Evolutionary conservation across 2,113 vertebrate genomes (phyloP), one percentile per base, ranked within the genome.

Genomic region (Caranx melampygus): DNA sequence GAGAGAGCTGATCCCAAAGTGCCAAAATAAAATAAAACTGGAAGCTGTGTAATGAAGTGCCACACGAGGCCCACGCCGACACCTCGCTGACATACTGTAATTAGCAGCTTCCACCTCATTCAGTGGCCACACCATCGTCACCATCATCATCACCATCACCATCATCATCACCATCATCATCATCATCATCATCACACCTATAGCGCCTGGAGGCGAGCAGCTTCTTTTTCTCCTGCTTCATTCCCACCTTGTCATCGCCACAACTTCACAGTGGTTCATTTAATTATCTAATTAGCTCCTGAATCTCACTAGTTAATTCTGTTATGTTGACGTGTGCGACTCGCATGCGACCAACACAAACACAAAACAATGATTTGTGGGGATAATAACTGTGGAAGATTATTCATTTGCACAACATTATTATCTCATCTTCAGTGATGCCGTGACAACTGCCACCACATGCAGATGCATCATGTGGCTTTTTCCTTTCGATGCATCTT

Each of bases 41-140:
- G 44, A 49, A 78, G 60, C 26, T 42, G 69, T 57, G 33, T 81
- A 65, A 86, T 87, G 58, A 88, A 83, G 59, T 59, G 72, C 57
- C 63, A 75, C 82, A 83, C 57, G 61, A 82, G 69, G 66, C 13
- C 26, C 85, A 72, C 70, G 87, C 69, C 87, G 88, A 88, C 92
- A 92, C 87, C 80, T 91, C 87, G 71, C 85, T 85, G 78, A 79
- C 72, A 70, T 44, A 51, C 51, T 82, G 75, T 91, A 91, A 94
- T 95, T 93, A 94, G 75, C 75, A 80, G 73, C 81, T 68, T 86
- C 72, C 72, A 81, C 69, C 49, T 78, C 78, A 82, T 75, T 80
- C 87, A 71, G 81, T 60, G 55, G 67, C 71, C 3, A 40, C 67
- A 26, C 26, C 26, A 26, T 26, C 26, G 26, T 26, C 26, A 26